Conservation (phyloP, 2,113 vertebrate species). For the Zosterops pallidus region DNA sequence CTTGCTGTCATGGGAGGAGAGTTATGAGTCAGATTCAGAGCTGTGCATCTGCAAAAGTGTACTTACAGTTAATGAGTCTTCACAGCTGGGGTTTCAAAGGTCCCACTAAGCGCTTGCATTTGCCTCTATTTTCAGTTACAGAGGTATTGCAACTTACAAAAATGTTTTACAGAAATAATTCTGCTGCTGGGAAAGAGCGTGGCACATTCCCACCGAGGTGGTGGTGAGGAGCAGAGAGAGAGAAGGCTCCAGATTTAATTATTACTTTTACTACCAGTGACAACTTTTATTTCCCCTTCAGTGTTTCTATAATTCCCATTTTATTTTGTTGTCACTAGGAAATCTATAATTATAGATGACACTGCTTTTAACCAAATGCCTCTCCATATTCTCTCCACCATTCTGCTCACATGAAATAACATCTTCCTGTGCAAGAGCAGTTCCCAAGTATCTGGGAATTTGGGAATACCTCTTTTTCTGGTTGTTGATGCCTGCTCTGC, state of each 20-base stretch:
- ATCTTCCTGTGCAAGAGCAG: background rate
- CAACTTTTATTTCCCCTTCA: slow-evolving; percentile 1
- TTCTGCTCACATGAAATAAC: background rate
- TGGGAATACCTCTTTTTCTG: background rate
- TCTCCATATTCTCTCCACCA: background rate
- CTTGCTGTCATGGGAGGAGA: slow-evolving; percentile 4
- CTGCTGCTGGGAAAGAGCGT: slow-evolving; percentile 41
- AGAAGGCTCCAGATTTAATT: slow-evolving; percentile 18
- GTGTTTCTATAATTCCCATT: background rate
- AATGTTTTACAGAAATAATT: slow-evolving; percentile 38
- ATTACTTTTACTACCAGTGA: background rate
- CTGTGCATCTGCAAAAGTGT: slow-evolving; percentile 44
- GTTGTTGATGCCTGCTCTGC: background rate
- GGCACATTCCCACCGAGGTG: background rate
- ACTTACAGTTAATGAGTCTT: slow-evolving; percentile 51
- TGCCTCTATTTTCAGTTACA: slow-evolving; percentile 48
- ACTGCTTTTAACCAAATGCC: background rate
- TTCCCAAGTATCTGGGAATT: background rate
- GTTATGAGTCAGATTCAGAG: slow-evolving; percentile 41
- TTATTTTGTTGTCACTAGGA: background rate
- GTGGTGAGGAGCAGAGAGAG: background rate
- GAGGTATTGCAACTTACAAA: slow-evolving; percentile 13
- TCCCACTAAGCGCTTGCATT: background rate
- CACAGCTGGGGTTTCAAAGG: slow-evolving; percentile 56
- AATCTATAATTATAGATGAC: background rate